Percentiles rank a stretch among this genome's conserved stretches.
Conservation (phyloP, 2,888 invertebrate genomes). For the Ophion obscuratus region DNA sequence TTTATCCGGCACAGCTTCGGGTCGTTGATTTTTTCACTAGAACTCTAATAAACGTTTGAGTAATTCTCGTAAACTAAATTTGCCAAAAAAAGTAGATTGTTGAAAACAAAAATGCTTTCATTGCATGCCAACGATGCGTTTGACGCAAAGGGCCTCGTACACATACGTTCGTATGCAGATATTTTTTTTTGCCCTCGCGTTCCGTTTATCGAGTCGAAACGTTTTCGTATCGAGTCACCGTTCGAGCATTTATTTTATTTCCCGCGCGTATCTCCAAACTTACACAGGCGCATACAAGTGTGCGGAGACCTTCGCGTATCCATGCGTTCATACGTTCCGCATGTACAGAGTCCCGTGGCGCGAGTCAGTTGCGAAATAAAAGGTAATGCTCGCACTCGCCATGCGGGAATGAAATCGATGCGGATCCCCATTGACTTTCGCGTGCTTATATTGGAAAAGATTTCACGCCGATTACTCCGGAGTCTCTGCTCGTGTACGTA, state of each 20-base stretch:
- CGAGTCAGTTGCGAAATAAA: slow-evolving; percentile 59
- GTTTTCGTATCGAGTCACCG: slow-evolving; percentile 61
- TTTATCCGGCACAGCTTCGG: too few relatives aligned
- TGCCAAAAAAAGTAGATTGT: too few relatives aligned
- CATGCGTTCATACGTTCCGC: slow-evolving; percentile 10
- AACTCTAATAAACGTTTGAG: too few relatives aligned
- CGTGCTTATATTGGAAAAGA: slow-evolving; percentile 64
- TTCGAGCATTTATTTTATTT: slow-evolving; percentile 62
- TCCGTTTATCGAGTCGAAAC: slow-evolving; percentile 61
- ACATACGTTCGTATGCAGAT: neutral
- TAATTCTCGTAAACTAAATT: too few relatives aligned
- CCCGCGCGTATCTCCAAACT: slow-evolving; percentile 14
- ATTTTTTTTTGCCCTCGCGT: slow-evolving; percentile 21
- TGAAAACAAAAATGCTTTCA: too few relatives aligned
- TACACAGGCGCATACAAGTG: slow-evolving; percentile 3
- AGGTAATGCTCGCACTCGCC: slow-evolving; percentile 53
- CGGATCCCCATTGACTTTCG: slow-evolving; percentile 61
- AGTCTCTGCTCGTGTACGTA: slow-evolving; percentile 15
- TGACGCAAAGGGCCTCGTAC: neutral
- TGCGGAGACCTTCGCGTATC: slow-evolving; percentile 32
- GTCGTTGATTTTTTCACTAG: too few relatives aligned
- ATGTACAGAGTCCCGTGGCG: slow-evolving; percentile 11
- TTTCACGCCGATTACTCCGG: slow-evolving; percentile 66
- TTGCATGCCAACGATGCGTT: neutral
- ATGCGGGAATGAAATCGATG: slow-evolving; percentile 60